phyloP scores from a whole-genome alignment of 2,888 invertebrate genomes.

The Sthenelais limicola region DNA sequence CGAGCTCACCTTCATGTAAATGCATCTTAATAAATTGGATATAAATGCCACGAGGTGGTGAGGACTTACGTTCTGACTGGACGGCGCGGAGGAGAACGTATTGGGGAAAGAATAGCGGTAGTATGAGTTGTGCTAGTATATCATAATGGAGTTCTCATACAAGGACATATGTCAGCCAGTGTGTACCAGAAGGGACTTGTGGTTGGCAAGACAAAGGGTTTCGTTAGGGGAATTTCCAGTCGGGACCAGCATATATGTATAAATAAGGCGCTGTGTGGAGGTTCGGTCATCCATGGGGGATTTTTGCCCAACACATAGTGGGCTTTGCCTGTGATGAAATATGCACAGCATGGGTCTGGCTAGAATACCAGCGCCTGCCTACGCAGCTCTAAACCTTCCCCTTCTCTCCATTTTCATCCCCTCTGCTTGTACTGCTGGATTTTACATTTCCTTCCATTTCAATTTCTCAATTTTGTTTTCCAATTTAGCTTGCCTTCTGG shows the following conservation, averaged over 20 bases:
- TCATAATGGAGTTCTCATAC: no score
- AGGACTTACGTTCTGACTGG: no score
- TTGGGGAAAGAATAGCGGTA: no score
- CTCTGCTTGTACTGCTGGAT: neutral
- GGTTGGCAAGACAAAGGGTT: neutral
- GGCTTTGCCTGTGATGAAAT: constrained; percentile 30
- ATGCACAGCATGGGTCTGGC: constrained; percentile 15
- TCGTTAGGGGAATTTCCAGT: neutral
- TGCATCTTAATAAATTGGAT: no score
- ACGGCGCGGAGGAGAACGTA: no score
- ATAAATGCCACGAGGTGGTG: no score
- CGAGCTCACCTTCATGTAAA: no score
- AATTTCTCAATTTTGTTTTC: no score
- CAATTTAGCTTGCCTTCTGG: no score
- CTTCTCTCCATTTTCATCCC: neutral
- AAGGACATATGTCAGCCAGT: no score
- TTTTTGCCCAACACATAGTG: neutral
- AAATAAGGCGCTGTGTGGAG: constrained; percentile 6
- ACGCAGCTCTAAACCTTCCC: neutral
- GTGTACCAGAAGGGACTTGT: no score
- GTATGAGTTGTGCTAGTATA: no score
- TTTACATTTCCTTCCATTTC: neutral
- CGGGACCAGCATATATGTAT: constrained; percentile 16
- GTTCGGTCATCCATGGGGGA: neutral
- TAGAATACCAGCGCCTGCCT: neutral